These are phyloP conservation scores for Xiphydria camelus DNA, from an alignment of 2,888 invertebrate species.

Conservation along the genomic window DNA sequence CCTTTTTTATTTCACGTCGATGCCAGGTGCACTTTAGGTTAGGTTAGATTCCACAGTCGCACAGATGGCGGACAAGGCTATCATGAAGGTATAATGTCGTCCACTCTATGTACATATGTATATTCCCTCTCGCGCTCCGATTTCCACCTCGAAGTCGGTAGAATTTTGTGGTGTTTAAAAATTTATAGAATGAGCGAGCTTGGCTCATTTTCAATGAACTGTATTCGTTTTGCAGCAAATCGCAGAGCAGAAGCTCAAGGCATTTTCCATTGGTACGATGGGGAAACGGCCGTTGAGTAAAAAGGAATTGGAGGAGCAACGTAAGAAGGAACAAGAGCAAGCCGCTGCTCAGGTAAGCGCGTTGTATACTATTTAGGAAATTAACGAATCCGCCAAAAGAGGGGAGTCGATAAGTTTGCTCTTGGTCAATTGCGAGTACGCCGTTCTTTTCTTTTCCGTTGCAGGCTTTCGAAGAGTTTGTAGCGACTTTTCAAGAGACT, in stretches of 20 bases:
- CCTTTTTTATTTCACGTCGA: too few species aligned
- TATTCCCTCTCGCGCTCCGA: too few species aligned
- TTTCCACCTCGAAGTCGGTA: background rate
- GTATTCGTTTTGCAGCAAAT: conserved; percentile 58
- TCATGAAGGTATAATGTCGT: conserved; percentile 46
- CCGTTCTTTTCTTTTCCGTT: conserved; percentile 24
- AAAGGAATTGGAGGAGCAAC: conserved; percentile 81
- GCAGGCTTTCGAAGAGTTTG: conserved; percentile 94
- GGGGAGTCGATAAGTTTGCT: too few species aligned
- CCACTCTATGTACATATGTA: background rate
- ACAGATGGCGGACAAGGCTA: conserved; percentile 53
- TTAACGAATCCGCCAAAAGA: too few species aligned
- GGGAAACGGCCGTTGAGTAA: conserved; percentile 77
- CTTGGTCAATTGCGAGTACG: too few species aligned
- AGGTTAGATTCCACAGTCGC: conserved; percentile 24
- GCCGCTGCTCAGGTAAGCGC: conserved; percentile 83
- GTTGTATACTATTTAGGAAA: too few species aligned
- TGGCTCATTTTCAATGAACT: background rate
- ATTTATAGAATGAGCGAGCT: background rate
- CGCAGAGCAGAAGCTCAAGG: conserved; percentile 74
- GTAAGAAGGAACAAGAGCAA: conserved; percentile 86
- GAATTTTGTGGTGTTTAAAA: background rate
- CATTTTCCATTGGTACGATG: conserved; percentile 76
- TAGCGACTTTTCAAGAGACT: conserved; percentile 92
- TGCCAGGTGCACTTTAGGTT: too few species aligned